phyloP scores from a whole-genome alignment of 1,140 invertebrate species.

The Drosophila truncata region DNA sequence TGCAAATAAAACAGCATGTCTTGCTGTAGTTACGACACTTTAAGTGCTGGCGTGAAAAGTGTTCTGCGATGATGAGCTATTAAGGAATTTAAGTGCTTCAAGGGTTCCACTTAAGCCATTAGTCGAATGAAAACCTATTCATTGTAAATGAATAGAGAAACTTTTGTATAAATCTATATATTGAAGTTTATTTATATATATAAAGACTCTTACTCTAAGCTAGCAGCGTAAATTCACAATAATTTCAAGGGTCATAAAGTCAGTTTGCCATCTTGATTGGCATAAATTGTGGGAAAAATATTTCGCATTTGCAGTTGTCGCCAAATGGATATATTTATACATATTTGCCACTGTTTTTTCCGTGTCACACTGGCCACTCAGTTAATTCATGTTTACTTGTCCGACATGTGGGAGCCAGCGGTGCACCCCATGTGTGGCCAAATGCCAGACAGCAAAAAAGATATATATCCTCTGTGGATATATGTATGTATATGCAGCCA shows the following conservation, averaged over 20 bases:
- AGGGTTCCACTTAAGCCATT: conserved; percentile 6
- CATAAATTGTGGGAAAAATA: conserved; percentile 48
- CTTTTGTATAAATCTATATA: neutral
- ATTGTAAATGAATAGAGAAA: neutral
- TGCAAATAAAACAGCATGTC: conserved; percentile 36
- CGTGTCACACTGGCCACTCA: conserved; percentile 29
- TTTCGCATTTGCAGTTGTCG: conserved; percentile 15
- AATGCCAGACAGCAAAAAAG: conserved; percentile 18
- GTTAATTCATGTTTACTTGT: conserved; percentile 50
- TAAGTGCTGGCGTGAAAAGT: conserved; percentile 4
- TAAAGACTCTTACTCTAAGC: neutral
- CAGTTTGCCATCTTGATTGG: conserved; percentile 33
- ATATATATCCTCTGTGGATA: conserved; percentile 4
- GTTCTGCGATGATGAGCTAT: conserved; percentile 1
- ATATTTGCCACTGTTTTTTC: conserved; percentile 16
- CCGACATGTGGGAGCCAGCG: conserved; percentile 19
- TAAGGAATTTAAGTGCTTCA: conserved; percentile 15
- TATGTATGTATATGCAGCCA: conserved; percentile 18
- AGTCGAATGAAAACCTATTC: neutral
- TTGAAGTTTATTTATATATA: neutral
- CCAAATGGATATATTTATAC: conserved; percentile 23
- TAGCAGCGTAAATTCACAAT: neutral
- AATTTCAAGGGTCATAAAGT: neutral
- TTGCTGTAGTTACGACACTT: conserved; percentile 5
- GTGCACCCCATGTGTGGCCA: conserved; percentile 25